These are phyloP conservation scores for Aleadryas rufinucha DNA, from an alignment of 2,113 vertebrate genomes.

Conservation along the genomic window DNA sequence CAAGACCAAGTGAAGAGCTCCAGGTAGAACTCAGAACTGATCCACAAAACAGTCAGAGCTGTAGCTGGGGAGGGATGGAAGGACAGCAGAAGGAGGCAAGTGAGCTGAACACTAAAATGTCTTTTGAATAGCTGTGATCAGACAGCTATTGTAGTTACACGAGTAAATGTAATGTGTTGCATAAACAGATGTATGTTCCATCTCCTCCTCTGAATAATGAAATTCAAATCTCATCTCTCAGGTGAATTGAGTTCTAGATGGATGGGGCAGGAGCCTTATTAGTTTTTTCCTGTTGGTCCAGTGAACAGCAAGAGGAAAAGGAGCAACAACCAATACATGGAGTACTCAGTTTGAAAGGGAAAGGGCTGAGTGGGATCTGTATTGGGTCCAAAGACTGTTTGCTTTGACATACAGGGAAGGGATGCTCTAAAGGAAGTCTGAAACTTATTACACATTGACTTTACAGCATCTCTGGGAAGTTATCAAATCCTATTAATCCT, in stretches of 20 bases:
- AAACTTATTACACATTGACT: background rate
- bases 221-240: background rate
- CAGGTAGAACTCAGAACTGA: background rate
- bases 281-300: background rate
- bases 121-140: background rate
- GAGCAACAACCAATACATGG: background rate
- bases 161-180: background rate
- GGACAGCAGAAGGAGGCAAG: background rate
- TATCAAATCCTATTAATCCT: background rate
- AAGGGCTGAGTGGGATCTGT: background rate
- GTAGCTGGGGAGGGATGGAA: background rate
- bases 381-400: background rate
- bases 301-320: background rate
- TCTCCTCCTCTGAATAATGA: background rate
- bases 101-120: background rate
- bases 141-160: background rate
- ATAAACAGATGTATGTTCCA: background rate
- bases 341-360: background rate
- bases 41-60: background rate
- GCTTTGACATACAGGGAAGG: background rate
- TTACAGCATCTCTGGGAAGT: background rate
- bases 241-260: background rate
- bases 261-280: background rate
- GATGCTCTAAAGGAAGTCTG: background rate
- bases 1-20: background rate